Percentiles rank a stretch among this genome's conserved stretches.
phyloP scores from a whole-genome alignment of 1,140 invertebrate genomes.

The Lepeophtheirus salmonis region DNA sequence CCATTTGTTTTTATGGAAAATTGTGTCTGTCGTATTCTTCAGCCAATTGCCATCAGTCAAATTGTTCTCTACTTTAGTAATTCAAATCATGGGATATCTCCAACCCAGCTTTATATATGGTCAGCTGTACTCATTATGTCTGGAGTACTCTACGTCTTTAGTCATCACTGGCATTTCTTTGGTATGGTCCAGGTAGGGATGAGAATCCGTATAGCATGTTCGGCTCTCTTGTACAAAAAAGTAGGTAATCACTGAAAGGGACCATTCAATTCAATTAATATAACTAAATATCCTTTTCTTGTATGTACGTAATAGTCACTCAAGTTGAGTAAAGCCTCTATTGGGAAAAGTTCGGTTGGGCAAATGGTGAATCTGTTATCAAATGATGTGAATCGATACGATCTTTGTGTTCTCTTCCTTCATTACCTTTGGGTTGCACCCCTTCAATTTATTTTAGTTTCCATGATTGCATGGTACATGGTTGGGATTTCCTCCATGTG shows the following conservation, averaged over 20 bases:
- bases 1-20: slow-evolving; percentile 21
- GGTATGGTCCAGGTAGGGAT: slow-evolving; percentile 37
- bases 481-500: slow-evolving; percentile 51
- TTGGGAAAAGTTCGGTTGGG: slow-evolving; percentile 55
- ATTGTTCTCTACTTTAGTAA: slow-evolving; percentile 46
- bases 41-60: slow-evolving; percentile 23
- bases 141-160: slow-evolving; percentile 44
- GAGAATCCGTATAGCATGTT: slow-evolving; percentile 34
- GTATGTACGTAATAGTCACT: too few relatives aligned
- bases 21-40: slow-evolving; percentile 20
- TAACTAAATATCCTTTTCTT: too few relatives aligned
- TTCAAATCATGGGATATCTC: slow-evolving; percentile 27
- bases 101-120: slow-evolving; percentile 38
- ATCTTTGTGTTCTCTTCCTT: slow-evolving; percentile 30
- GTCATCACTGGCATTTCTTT: slow-evolving; percentile 59
- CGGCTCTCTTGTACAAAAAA: slow-evolving; percentile 36
- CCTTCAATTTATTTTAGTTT: slow-evolving; percentile 43
- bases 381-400: slow-evolving; percentile 47
- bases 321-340: slow-evolving; percentile 35
- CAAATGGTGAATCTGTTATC: slow-evolving; percentile 80
- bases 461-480: slow-evolving; percentile 47
- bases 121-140: slow-evolving; percentile 44
- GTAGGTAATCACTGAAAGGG: slow-evolving; percentile 27
- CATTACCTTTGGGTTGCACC: slow-evolving; percentile 44
- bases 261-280: too few relatives aligned